Base-by-base conservation (phyloP, 1,140 invertebrate species). In the Trachymyrmex septentrionalis region DNA sequence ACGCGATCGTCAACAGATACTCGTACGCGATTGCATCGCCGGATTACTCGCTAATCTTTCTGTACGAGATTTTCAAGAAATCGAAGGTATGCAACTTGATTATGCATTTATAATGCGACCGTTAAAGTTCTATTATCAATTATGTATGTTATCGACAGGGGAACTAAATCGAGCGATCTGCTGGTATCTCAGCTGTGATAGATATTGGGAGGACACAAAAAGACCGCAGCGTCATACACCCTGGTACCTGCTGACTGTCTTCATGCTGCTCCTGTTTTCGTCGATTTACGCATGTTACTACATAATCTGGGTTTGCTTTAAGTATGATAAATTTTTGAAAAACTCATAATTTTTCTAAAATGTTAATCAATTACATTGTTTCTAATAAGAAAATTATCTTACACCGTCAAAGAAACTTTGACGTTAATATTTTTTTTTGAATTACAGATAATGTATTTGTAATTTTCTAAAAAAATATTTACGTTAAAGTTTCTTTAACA, bases 181-280 rank as follows among this genome's bases (percentile, higher is more conserved):
- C 93, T 98, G 98, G 97, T 99, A 98, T 94, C 95, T 99, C 87
- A 98, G 98, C 81, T 99, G 98, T 94, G 98, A 98, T 93, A 97
- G 97, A 67, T 99, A 98, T 94, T 98, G 98, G 98, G 97, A 98
- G 93, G 97, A 98, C 93, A 97, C 97, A 5, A 97, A 97, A 86
- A 96, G 97, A 73, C 97, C 97, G 89, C 96, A 97, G 27, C 96
- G 97, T 86, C 97, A 96, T 85, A 98, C 98, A 93, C 97, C 98
- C 14, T 98, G 98, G 97, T 97, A 97, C 76, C 94, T 97, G 57
- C 94, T 97, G 78, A 96, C 98, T 61, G 96, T 97, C 76, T 96
- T 98, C 38, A 96, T 98, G 73, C 97, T 97, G 86, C 96, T 98
- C 24, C 95, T 98, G 7, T 97, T 97, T 16, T 96, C 97, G 0